Percentiles rank a stretch among this genome's conserved stretches.
These are phyloP conservation scores for Trachymyrmex septentrionalis DNA, from an alignment of 1,140 invertebrate genomes.

Conservation along the genomic window DNA sequence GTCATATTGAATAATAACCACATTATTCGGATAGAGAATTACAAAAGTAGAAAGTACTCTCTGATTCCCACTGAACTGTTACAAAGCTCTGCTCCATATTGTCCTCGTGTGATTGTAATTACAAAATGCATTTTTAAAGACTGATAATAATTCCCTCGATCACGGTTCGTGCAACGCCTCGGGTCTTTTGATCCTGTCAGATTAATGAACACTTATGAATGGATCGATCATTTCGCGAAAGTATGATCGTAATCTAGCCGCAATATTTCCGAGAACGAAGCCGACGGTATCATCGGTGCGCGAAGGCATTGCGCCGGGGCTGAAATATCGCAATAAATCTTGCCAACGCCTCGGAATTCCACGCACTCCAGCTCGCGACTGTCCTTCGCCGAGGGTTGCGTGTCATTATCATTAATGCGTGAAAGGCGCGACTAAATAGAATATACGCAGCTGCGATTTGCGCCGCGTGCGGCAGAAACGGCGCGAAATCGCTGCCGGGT, in stretches of 20 bases:
- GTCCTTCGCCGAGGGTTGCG: constrained; percentile 70
- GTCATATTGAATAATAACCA: constrained; percentile 24
- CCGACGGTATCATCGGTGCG: constrained; percentile 67
- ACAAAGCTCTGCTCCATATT: constrained; percentile 13
- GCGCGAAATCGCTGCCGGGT: constrained; percentile 52
- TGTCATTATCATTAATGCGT: constrained; percentile 75
- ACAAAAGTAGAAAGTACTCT: constrained; percentile 17
- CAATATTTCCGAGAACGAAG: constrained; percentile 50
- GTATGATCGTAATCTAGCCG: constrained; percentile 14
- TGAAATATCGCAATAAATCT: constrained; percentile 70
- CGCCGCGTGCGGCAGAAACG: constrained; percentile 30
- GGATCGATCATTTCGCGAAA: constrained; percentile 45
- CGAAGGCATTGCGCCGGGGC: constrained; percentile 30
- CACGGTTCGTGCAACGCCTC: neutral
- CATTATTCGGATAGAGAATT: neutral
- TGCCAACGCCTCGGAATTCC: constrained; percentile 71
- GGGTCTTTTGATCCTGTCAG: constrained; percentile 5
- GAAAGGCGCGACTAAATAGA: constrained; percentile 66
- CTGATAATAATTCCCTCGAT: constrained; percentile 1
- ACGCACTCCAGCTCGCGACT: constrained; percentile 63
- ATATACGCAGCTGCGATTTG: constrained; percentile 66
- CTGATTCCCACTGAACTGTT: constrained; percentile 6
- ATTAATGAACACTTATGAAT: constrained; percentile 43
- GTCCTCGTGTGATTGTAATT: constrained; percentile 14
- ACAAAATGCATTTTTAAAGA: constrained; percentile 10